Evolutionary conservation across 2,797 vertebrate genomes (phyloP).

Genomic region (Peromyscus eremicus): DNA sequence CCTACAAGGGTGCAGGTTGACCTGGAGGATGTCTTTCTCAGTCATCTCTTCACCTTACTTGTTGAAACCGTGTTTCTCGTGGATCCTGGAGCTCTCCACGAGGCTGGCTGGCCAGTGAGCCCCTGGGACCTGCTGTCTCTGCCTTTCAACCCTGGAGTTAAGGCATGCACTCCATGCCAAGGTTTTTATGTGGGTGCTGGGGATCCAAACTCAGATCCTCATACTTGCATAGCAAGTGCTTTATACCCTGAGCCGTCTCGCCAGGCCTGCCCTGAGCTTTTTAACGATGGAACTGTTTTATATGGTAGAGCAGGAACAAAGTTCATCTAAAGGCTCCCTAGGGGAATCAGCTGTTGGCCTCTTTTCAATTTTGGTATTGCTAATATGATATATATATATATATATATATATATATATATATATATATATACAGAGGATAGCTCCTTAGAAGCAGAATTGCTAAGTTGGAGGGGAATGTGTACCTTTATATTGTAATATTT

Average conservation of each 20-base stretch:
- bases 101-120: background rate
- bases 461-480: background rate
- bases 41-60: background rate
- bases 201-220: background rate
- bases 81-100: background rate
- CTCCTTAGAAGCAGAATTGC: background rate
- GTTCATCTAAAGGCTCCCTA: background rate
- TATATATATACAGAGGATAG: background rate
- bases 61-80: background rate
- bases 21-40: background rate
- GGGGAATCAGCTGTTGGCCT: background rate
- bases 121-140: background rate
- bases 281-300: background rate
- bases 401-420: no score
- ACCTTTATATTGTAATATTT: background rate
- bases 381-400: background rate
- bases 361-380: background rate
- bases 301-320: background rate
- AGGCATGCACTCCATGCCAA: background rate
- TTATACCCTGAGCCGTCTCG: background rate
- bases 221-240: background rate
- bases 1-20: background rate
- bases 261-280: background rate
- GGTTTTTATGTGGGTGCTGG: background rate
- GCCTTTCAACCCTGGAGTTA: background rate